These are phyloP conservation scores for Paratilapia polleni DNA, from an alignment of 2,113 vertebrate species.

Conservation along the genomic window DNA sequence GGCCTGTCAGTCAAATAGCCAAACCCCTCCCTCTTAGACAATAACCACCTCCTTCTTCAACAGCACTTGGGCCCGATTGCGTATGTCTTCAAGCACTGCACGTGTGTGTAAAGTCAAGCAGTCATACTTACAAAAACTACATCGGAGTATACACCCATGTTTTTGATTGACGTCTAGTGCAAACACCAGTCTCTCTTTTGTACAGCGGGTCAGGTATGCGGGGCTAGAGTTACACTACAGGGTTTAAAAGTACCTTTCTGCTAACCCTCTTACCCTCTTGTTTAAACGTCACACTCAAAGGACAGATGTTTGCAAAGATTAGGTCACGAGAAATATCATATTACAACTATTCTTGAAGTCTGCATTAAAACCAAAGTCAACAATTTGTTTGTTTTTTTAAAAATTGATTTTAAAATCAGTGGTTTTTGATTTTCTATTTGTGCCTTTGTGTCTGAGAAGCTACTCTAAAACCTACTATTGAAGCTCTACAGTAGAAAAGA, in stretches of 20 bases:
- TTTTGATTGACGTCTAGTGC: constrained; percentile 43
- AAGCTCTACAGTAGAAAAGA: background rate
- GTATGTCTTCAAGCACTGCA: constrained; percentile 5
- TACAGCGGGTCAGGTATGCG: constrained; percentile 18
- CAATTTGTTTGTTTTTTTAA: background rate
- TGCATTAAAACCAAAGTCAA: background rate
- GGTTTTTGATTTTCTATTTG: background rate
- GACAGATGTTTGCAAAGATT: background rate
- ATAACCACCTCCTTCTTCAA: constrained; percentile 40
- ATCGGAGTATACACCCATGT: constrained; percentile 6
- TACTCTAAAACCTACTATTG: background rate
- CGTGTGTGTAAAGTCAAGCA: background rate
- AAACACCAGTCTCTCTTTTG: constrained; percentile 23
- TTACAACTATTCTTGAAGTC: background rate
- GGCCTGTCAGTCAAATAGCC: constrained; percentile 58
- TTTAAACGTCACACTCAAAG: background rate
- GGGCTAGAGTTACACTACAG: background rate
- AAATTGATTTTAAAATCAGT: background rate
- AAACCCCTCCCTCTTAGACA: constrained; percentile 64
- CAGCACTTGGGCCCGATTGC: constrained; percentile 20
- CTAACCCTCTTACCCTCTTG: background rate
- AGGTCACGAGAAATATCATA: background rate
- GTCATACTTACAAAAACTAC: background rate
- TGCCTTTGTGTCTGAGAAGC: background rate
- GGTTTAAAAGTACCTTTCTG: background rate